Conservation (phyloP, 2,888 invertebrate genomes). For the Monopis laevigella region DNA sequence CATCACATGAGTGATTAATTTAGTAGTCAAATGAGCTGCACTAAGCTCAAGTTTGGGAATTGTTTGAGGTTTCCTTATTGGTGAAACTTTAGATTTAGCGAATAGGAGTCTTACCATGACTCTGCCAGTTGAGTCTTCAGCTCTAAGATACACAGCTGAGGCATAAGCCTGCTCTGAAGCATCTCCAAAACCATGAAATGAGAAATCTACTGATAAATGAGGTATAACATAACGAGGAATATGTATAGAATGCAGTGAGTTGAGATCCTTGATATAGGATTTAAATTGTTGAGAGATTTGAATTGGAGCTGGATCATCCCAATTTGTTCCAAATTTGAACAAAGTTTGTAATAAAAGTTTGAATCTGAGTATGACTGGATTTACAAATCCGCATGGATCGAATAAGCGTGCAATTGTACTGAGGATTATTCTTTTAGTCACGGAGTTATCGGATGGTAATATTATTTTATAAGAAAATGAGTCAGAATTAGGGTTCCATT, state of each 20-base stretch:
- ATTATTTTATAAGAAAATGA: constrained; percentile 4
- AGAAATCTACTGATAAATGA: neutral
- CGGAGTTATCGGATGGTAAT: neutral
- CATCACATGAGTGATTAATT: constrained; percentile 2
- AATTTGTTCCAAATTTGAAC: neutral
- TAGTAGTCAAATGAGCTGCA: neutral
- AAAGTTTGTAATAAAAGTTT: constrained; percentile 3
- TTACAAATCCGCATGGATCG: neutral
- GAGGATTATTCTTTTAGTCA: constrained; percentile 2
- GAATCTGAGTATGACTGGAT: constrained; percentile 1
- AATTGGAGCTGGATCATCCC: constrained; percentile 1
- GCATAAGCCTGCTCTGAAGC: constrained; percentile 1
- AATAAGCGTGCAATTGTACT: neutral
- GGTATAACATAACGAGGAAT: neutral
- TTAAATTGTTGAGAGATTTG: neutral
- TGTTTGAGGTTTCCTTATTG: constrained; percentile 3
- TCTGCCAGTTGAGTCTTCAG: neutral
- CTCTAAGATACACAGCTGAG: neutral
- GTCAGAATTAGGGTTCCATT: constrained; percentile 12
- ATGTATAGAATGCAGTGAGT: neutral
- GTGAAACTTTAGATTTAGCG: constrained; percentile 11
- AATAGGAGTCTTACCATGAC: constrained; percentile 2
- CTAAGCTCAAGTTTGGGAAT: constrained; percentile 12
- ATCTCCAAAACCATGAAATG: constrained; percentile 5
- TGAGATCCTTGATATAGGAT: too few species aligned